A percentile compares a stretch with the other conserved stretches of the same genome.
Evolutionary conservation across 2,113 vertebrate genomes (phyloP).

Genomic region (Picathartes gymnocephalus): DNA sequence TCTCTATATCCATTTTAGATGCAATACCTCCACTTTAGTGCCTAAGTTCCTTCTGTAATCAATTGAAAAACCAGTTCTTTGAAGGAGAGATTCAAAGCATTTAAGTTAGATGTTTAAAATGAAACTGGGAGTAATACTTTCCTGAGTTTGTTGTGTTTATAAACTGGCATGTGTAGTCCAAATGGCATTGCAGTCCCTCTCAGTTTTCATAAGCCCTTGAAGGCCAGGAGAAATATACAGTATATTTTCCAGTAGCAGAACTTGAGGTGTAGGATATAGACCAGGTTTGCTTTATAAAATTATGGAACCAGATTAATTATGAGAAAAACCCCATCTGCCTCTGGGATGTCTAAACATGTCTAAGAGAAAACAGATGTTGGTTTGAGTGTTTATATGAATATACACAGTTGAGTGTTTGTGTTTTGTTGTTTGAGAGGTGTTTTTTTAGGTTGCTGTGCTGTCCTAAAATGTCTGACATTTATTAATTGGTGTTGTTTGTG

Average conservation of each 20-base stretch:
- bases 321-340: fast-evolving
- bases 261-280: neutral
- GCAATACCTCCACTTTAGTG: neutral
- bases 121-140: neutral
- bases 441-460: neutral
- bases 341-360: neutral
- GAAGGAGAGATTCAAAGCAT: neutral
- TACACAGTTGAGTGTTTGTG: neutral
- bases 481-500: neutral
- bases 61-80: neutral
- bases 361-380: neutral
- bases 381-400: neutral
- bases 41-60: neutral
- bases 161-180: neutral
- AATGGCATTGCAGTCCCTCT: neutral
- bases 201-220: neutral
- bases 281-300: neutral
- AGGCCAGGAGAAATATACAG: neutral
- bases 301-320: neutral
- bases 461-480: neutral
- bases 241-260: neutral
- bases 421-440: neutral
- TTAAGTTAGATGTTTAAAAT: neutral
- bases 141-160: neutral
- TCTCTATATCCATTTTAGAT: neutral